Conservation (phyloP, 2,888 invertebrate species). For the Dendrolimus houi region DNA sequence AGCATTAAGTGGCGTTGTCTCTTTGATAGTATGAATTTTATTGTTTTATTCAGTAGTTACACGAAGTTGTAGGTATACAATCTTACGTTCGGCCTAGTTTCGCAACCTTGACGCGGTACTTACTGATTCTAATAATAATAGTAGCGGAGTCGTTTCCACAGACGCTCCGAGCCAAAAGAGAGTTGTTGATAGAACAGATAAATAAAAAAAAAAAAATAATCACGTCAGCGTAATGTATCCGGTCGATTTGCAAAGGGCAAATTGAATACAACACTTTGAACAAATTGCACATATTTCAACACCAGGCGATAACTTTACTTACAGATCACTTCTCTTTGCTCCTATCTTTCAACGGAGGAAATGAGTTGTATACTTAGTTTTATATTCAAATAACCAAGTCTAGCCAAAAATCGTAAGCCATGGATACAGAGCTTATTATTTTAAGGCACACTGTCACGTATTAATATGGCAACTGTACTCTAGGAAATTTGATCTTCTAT, state of each 20-base stretch:
- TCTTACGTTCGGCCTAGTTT: slow-evolving; percentile 60
- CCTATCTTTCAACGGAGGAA: not conserved
- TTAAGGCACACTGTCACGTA: no score
- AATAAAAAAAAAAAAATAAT: slow-evolving; percentile 20
- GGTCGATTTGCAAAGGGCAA: slow-evolving; percentile 5
- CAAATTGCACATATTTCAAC: slow-evolving; percentile 2
- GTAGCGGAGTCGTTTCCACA: slow-evolving; percentile 40
- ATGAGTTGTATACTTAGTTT: not conserved
- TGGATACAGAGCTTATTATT: no score
- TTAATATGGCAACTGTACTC: no score
- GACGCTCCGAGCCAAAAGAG: slow-evolving; percentile 18
- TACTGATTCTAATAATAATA: slow-evolving; percentile 56
- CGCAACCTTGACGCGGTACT: slow-evolving; percentile 59
- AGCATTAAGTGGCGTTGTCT: not conserved
- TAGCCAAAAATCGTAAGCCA: no score
- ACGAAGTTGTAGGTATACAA: slow-evolving; percentile 20
- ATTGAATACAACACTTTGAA: not conserved
- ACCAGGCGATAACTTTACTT: not conserved
- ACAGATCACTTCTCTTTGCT: not conserved
- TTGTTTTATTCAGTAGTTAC: slow-evolving; percentile 4
- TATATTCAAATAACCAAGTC: no score
- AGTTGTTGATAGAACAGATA: slow-evolving; percentile 37
- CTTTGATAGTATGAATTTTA: not conserved
- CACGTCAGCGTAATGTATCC: slow-evolving; percentile 3
- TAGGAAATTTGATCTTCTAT: no score